Evolutionary conservation across 2,113 vertebrate species (phyloP).

Genomic region (Takifugu bimaculatus): DNA sequence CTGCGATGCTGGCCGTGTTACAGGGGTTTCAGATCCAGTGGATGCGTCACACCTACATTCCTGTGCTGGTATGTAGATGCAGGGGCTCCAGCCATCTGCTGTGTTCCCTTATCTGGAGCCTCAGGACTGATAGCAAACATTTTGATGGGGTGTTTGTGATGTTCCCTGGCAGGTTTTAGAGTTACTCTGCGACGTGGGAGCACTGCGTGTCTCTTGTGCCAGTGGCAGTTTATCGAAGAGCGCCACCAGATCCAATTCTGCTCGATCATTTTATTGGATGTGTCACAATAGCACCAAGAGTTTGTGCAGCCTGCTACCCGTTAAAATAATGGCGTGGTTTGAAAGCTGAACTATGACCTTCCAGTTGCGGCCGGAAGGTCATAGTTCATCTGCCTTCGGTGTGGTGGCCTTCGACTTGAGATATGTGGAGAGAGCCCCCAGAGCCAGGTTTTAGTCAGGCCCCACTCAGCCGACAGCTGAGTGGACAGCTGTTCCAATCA

Average conservation of each 20-base stretch:
- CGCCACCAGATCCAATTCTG: constrained; percentile 3
- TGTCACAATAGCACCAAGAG: constrained; percentile 8
- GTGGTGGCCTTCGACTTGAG: constrained; percentile 31
- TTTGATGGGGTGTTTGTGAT: not conserved
- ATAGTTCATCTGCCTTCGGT: constrained; percentile 46
- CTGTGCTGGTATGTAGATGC: constrained; percentile 16
- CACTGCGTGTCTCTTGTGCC: not conserved
- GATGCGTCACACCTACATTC: constrained; percentile 10
- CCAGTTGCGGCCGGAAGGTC: constrained; percentile 30
- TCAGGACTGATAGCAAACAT: not conserved
- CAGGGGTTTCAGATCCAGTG: constrained; percentile 2
- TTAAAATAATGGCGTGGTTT: constrained; percentile 12
- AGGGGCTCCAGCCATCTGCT: constrained; percentile 22
- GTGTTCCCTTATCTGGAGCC: constrained; percentile 6
- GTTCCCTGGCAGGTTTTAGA: not conserved
- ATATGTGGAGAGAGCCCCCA: constrained; percentile 47
- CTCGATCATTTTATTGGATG: constrained; percentile 28
- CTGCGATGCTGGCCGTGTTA: constrained; percentile 16
- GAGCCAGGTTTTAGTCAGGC: constrained; percentile 48
- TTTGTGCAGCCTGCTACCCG: constrained; percentile 11
- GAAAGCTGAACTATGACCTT: not conserved
- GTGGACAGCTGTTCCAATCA: constrained; percentile 61
- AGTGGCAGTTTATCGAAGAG: constrained; percentile 11
- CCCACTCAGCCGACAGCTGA: constrained; percentile 59
- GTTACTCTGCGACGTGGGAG: not conserved